phyloP scores from a whole-genome alignment of 2,113 vertebrate species.

The Apodemus speciosus region DNA sequence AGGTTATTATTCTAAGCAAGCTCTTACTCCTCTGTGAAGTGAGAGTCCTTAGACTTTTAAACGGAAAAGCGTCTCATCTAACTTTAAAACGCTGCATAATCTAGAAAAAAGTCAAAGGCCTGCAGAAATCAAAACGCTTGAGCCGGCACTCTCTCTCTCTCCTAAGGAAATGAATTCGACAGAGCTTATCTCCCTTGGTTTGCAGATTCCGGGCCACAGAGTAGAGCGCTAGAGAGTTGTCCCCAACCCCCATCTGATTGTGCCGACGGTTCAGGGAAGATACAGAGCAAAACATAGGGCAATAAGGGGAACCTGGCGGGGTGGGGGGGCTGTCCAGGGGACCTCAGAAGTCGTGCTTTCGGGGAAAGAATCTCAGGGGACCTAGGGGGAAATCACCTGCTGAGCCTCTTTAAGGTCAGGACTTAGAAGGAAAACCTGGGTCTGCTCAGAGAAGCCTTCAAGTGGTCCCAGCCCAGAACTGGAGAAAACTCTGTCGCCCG shows the following conservation, averaged over 20 bases:
- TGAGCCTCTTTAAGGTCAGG: neutral
- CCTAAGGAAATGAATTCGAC: neutral
- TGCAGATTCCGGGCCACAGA: neutral
- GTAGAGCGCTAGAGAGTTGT: neutral
- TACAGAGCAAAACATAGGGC: neutral
- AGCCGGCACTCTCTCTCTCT: neutral
- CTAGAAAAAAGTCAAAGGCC: neutral
- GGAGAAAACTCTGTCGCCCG: neutral
- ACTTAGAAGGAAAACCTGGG: neutral
- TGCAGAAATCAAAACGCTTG: neutral
- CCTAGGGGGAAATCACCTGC: constrained; percentile 48
- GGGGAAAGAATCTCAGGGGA: neutral
- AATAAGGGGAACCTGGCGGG: neutral
- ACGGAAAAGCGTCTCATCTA: neutral
- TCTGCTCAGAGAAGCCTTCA: neutral
- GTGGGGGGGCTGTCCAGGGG: constrained; percentile 1
- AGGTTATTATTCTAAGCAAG: neutral
- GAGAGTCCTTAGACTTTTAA: neutral
- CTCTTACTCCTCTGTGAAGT: neutral
- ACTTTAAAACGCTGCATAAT: neutral
- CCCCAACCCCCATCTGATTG: neutral
- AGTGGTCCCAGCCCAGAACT: neutral
- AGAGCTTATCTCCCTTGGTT: neutral
- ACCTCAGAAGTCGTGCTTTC: neutral
- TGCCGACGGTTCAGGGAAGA: constrained; percentile 36